Conservation (phyloP, 2,888 invertebrate genomes). For the Leptura quadrifasciata region DNA sequence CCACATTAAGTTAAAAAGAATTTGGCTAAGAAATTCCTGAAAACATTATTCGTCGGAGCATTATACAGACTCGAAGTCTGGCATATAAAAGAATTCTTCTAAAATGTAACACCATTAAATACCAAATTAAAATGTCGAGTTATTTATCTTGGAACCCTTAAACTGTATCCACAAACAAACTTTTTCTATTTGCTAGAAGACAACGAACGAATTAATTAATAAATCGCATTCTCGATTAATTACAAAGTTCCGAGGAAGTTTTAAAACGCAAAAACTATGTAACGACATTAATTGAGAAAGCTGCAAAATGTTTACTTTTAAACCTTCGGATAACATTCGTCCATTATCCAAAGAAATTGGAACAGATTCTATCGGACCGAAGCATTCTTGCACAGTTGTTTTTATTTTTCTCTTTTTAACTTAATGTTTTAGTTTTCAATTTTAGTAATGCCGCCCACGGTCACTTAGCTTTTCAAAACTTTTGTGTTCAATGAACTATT, state of each 20-base stretch:
- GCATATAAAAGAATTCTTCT: not conserved
- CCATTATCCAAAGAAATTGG: constrained; percentile 2
- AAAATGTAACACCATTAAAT: not conserved
- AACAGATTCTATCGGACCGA: not conserved
- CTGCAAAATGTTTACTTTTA: constrained; percentile 1
- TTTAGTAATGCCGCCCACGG: not conserved
- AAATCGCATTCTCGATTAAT: constrained; percentile 18
- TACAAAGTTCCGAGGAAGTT: constrained; percentile 4
- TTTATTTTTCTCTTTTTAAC: not conserved
- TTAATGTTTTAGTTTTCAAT: constrained; percentile 2
- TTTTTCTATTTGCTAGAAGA: not conserved
- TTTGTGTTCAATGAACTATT: no score
- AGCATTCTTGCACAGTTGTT: not conserved
- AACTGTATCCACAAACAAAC: constrained; percentile 9
- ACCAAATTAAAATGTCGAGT: constrained; percentile 10
- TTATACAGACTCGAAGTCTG: not conserved
- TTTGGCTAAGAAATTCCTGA: not conserved
- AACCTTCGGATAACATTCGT: constrained; percentile 2
- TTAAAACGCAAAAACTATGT: constrained; percentile 11
- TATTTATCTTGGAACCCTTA: constrained; percentile 6
- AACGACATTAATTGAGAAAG: constrained; percentile 21
- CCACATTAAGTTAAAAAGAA: not conserved
- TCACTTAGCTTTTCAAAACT: not conserved
- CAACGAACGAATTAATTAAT: constrained; percentile 5
- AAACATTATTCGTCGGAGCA: not conserved